These are phyloP conservation scores for Belonocnema kinseyi DNA, from an alignment of 1,140 invertebrate genomes.

Conservation along the genomic window DNA sequence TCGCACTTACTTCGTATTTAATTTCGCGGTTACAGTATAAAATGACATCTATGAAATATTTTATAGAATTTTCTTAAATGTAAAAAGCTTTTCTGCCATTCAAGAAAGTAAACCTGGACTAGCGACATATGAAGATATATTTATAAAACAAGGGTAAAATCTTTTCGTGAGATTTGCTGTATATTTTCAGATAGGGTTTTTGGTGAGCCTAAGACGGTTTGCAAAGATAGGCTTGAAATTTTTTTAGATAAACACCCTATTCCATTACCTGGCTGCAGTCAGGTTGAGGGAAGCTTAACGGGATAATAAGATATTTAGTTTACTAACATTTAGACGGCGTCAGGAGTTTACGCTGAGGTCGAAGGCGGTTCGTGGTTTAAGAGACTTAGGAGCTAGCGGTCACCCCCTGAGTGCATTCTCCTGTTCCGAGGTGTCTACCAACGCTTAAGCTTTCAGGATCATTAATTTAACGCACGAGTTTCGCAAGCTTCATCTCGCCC, in stretches of 20 bases:
- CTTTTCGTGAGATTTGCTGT: neutral
- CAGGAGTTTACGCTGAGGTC: slow-evolving; percentile 52
- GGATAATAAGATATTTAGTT: slow-evolving; percentile 75
- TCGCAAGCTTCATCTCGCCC: slow-evolving; percentile 54
- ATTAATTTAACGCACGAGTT: slow-evolving; percentile 73
- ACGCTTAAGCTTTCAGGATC: slow-evolving; percentile 74
- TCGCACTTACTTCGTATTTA: neutral
- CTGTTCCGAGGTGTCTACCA: slow-evolving; percentile 71
- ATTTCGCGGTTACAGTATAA: neutral
- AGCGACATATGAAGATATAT: neutral
- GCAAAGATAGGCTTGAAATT: slow-evolving; percentile 34
- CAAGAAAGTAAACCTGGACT: neutral
- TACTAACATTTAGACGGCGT: slow-evolving; percentile 70
- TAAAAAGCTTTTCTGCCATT: neutral
- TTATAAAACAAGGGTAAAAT: neutral
- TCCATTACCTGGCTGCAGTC: slow-evolving; percentile 49
- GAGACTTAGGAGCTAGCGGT: slow-evolving; percentile 74
- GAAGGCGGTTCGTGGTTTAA: slow-evolving; percentile 66
- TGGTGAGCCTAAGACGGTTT: neutral
- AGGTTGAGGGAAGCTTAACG: slow-evolving; percentile 59
- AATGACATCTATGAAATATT: neutral
- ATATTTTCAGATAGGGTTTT: neutral
- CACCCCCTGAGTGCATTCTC: slow-evolving; percentile 75
- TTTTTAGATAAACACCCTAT: slow-evolving; percentile 46
- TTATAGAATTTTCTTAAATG: neutral